Evolutionary conservation across 2,888 invertebrate species (phyloP).

Genomic region (Fragum whitleyi): DNA sequence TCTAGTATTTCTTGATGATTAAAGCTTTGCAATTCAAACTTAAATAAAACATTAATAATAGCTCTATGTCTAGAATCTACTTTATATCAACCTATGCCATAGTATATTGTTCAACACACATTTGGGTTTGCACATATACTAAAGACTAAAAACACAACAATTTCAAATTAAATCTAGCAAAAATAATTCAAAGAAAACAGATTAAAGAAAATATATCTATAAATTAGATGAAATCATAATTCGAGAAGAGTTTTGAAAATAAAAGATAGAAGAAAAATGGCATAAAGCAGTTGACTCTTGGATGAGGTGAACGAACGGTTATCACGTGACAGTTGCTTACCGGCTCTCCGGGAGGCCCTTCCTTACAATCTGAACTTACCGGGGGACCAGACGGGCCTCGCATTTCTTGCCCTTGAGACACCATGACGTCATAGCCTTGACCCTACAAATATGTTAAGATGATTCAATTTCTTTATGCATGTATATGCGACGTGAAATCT

Average conservation of each 20-base stretch:
- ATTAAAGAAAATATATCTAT: neutral
- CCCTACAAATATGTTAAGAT: neutral
- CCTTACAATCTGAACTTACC: conserved; percentile 68
- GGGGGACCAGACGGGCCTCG: conserved; percentile 71
- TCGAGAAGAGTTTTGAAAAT: neutral
- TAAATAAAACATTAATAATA: too few relatives aligned
- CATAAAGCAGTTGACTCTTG: neutral
- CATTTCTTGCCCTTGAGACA: conserved; percentile 46
- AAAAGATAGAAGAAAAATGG: neutral
- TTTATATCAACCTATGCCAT: too few relatives aligned
- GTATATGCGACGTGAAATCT: neutral
- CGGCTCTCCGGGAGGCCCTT: conserved; percentile 64
- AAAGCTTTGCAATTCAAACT: too few relatives aligned
- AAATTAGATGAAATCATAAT: neutral
- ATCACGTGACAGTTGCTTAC: conserved; percentile 53
- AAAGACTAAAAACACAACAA: neutral
- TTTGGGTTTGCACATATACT: neutral
- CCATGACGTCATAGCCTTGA: conserved; percentile 23
- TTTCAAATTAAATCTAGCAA: neutral
- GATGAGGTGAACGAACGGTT: conserved; percentile 13
- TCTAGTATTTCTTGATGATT: too few relatives aligned
- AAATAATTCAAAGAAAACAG: neutral
- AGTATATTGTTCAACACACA: too few relatives aligned
- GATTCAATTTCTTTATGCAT: neutral
- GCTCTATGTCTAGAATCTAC: neutral